Evolutionary conservation across 2,113 vertebrate genomes (phyloP), one percentile per base, ranked within the genome.

Genomic region (Corythaeola cristata): DNA sequence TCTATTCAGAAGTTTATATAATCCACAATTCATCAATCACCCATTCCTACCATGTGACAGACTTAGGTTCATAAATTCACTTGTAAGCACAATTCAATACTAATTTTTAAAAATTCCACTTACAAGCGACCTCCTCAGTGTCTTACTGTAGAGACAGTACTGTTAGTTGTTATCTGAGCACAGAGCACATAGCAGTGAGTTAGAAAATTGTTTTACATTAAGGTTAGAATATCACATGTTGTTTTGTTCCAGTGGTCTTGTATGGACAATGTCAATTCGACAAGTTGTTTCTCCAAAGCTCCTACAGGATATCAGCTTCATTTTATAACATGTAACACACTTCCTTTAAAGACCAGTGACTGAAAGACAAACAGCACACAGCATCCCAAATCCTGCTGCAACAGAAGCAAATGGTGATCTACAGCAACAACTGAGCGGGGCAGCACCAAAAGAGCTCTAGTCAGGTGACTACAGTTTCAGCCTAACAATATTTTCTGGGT

Each of bases 241-340:
- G 35, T 79, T 93, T 82, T 72, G 37, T 63, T 87, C 39, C n/a
- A 63, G 44, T 39, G 27, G 26, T 82, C 49, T 58, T 49, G 23
- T 32, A 89, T 49, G 80, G 52, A 81, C 44, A 78, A 60, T 6
- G 21, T 88, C 73, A 95, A n/a, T 56, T 74, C 1, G 6, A 89
- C 93, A 90, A 85, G 55, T 56, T 94, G 66, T 62, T 93, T 85
- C 76, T 90, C 53, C 83, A 89, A 78, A 81, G 53, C 66, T 81
- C 18, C 83, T 63, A 41, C n/a, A 81, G 44, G 60, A 28, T 41
- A 82, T 52, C 47, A 72, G 62, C 27, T 73, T 80, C 35, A 28
- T 35, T 79, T 78, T 73, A 84, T 60, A 80, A 47, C 23, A 32
- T 6, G 52, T 49, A 94, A 27, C 60, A 78, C 41, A 15, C 21